Conservation (phyloP, 2,888 invertebrate species). For the Acronicta aceris region DNA sequence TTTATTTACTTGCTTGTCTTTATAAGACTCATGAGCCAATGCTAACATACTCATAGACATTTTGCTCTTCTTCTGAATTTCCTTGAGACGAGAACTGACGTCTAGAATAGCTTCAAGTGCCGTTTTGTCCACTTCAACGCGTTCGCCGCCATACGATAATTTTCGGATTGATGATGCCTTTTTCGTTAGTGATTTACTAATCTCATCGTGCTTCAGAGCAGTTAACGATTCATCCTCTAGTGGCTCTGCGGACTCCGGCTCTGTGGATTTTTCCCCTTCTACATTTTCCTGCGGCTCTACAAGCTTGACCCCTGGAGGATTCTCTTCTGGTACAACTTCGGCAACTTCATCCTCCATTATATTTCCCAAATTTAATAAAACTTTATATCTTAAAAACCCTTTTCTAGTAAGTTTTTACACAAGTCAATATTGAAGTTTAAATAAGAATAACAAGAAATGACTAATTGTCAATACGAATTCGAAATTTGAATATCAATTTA, state of each 20-base stretch:
- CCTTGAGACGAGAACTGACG: slow-evolving; percentile 74
- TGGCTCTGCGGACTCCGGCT: background rate
- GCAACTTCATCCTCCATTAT: slow-evolving; percentile 28
- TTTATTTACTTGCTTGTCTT: slow-evolving; percentile 86
- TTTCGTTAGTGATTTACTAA: background rate
- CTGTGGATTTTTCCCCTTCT: background rate
- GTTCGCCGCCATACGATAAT: slow-evolving; percentile 42
- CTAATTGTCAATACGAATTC: slow-evolving; percentile 25
- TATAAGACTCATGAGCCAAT: slow-evolving; percentile 80
- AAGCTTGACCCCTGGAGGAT: background rate
- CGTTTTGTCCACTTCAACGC: slow-evolving; percentile 76
- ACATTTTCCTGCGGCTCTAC: background rate
- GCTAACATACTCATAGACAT: slow-evolving; percentile 78
- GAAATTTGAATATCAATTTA: background rate
- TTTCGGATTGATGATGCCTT: slow-evolving; percentile 17
- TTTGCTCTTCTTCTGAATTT: slow-evolving; percentile 78
- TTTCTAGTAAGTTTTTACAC: slow-evolving; percentile 10
- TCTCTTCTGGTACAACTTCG: slow-evolving; percentile 2
- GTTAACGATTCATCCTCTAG: background rate
- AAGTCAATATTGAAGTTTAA: slow-evolving; percentile 10
- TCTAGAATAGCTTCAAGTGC: slow-evolving; percentile 82
- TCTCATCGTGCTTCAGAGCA: background rate
- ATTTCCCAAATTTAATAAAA: background rate
- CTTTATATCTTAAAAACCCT: slow-evolving; percentile 2
- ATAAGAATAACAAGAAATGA: slow-evolving; percentile 1